A percentile compares a stretch with the other conserved stretches of the same genome.
Conservation (phyloP, 2,888 invertebrate genomes). For the Pachymerium ferrugineum region DNA sequence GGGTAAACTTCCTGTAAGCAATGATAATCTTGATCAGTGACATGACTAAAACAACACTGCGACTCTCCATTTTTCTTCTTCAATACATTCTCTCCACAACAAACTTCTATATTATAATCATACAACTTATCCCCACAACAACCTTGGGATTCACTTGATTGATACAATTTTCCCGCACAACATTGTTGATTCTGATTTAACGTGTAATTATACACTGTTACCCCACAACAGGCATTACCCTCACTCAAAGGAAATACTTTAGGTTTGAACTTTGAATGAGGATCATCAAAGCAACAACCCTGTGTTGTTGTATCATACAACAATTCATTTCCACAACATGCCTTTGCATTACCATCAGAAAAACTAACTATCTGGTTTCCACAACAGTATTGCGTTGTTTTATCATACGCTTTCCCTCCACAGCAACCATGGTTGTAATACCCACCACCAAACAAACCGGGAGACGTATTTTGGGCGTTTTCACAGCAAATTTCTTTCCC, state of each 20-base stretch:
- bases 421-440: no score
- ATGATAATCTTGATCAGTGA: neutral
- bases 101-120: neutral
- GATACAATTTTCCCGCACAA: neutral
- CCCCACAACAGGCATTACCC: neutral
- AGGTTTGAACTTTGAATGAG: neutral
- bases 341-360: neutral
- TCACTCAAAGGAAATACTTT: neutral
- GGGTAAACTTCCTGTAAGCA: no score
- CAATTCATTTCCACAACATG: neutral
- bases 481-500: neutral
- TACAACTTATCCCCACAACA: neutral
- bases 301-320: neutral
- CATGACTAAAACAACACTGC: neutral
- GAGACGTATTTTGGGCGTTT: neutral
- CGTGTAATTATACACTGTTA: neutral
- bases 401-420: no score
- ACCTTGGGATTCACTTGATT: neutral
- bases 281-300: neutral
- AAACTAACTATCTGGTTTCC: no score
- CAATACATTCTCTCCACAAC: neutral
- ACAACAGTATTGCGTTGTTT: no score
- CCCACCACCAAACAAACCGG: no score
- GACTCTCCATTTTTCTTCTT: neutral
- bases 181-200: neutral